Base-by-base conservation (phyloP, 2,888 invertebrate species). In the Pherbina coryleti region DNA sequence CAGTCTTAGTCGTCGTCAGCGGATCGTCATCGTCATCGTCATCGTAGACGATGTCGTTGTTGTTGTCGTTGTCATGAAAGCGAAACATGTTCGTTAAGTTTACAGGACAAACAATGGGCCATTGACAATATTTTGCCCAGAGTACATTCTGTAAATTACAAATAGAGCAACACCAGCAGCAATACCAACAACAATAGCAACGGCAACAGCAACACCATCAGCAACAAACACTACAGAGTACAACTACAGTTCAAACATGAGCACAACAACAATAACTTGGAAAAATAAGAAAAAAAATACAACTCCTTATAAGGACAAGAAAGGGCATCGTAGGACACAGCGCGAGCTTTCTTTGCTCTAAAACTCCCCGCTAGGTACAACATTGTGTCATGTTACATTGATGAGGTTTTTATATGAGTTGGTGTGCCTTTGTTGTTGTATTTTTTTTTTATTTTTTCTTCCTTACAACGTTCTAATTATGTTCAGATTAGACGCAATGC, bases 101-200 rank as follows among this genome's bases (percentile, higher is more conserved):
- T 31, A 34, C 66, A 64, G 53, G 49, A 53, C 64, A 34, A 51
- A 64, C 66, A 74, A 74, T 49, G 66, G 49, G 51, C 44, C 73
- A 74, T 74, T 74, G 73, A 74, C 49, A 74, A 44, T 62, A 60
- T 64, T 74, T 74, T 64, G 74, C 64, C 64, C 53, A n/a, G 66
- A 64, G 74, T 49, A 74, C 53, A 22, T 74, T 66, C 66, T 66
- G 34, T 66, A 64, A 74, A 66, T 64, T 74, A 74, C 66, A 64
- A 64, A 44, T n/a, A 31, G 51, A 66, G 25, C 11, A 19, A 74
- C 62, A 64, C 53, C 49, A 69, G 14, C n/a, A 37, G 49, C 67
- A 49, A n/a, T 17, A 55, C 17, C 70, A 55, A 53, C 73, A 31
- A 44, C 25, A 73, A 72, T 8, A 69, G 22, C 22, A 69, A 62